Base-by-base conservation (phyloP, 1,140 invertebrate genomes). In the Probaryconus sp. region DNA sequence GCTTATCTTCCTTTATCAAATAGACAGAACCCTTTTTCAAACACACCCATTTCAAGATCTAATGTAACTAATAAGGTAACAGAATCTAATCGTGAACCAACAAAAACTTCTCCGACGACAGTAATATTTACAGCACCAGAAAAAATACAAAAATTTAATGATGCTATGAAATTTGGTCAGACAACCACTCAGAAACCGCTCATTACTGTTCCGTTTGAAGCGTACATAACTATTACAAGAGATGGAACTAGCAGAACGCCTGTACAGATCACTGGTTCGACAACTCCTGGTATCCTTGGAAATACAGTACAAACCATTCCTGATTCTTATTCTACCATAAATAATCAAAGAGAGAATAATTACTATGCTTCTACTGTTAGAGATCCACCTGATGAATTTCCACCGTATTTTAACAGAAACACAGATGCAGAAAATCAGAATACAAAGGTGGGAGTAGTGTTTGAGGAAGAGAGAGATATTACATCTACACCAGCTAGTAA, bases 171-270 rank as follows among this genome's bases (percentile, higher is more conserved):
- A 31, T 2, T 21, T 4, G 38, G 64, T 14, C 45, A 24, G 0
- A 17, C 55, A 1, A 42, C 16, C 1, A 38, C 60, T 0, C 2
- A 17, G 0, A 51, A 55, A 10, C 79, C 83, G 0, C 3, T 85
- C 3, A 73, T 86, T 1, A 81, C 79, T 0, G 75, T 87, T 16
- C 85, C 85, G 0, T 87, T 87, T 33, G 82, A 87, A 43, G 85
- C 85, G 0, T 61, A 80, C 7, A 83, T 86, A 7, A 86, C 83
- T 0, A 83, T 87, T 6, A 80, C 79, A 0, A 63, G 77, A 18
- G 77, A 83, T 4, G 53, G 47, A 14, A 1, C 33, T n/a, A n/a
- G n/a, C 5, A 30, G 38, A 14, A 16, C 50, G 0, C 26, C 58
- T 13, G 6, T 7, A 1, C 56, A 47, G n/a, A 13, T 50, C 6